Evolutionary conservation across 1,140 invertebrate genomes (phyloP).

Genomic region (Planococcus citri): DNA sequence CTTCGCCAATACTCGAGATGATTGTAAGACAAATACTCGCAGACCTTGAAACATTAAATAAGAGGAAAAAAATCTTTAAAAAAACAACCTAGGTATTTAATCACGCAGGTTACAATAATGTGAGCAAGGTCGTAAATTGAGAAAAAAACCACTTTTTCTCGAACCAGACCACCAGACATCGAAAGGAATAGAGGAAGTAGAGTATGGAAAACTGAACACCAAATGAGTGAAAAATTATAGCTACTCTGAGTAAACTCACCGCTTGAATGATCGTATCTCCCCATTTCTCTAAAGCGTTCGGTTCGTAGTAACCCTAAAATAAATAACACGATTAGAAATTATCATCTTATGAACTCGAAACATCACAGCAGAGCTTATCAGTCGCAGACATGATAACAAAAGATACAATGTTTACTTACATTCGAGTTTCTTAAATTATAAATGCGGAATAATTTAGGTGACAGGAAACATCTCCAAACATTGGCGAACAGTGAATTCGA

Average conservation of each 20-base stretch:
- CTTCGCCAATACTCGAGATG: neutral
- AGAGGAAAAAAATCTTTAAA: neutral
- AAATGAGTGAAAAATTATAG: no score
- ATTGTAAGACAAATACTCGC: neutral
- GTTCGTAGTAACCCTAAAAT: neutral
- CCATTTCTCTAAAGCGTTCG: neutral
- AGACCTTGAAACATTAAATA: neutral
- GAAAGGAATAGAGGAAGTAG: neutral
- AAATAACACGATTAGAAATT: neutral
- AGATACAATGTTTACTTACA: constrained; percentile 12
- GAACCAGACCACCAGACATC: neutral
- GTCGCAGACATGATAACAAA: neutral
- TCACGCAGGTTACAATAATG: neutral
- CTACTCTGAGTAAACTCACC: neutral
- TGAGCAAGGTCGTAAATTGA: neutral
- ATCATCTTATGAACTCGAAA: neutral
- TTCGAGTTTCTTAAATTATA: neutral
- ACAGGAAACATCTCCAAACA: constrained; percentile 11
- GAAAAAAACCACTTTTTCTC: neutral
- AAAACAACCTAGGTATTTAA: neutral
- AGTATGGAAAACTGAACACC: neutral
- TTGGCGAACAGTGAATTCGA: neutral
- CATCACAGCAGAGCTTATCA: neutral
- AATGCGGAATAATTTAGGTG: neutral
- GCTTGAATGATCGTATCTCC: neutral